Base-by-base conservation (phyloP, 2,888 invertebrate genomes). In the Tetheella fluctuosa region DNA sequence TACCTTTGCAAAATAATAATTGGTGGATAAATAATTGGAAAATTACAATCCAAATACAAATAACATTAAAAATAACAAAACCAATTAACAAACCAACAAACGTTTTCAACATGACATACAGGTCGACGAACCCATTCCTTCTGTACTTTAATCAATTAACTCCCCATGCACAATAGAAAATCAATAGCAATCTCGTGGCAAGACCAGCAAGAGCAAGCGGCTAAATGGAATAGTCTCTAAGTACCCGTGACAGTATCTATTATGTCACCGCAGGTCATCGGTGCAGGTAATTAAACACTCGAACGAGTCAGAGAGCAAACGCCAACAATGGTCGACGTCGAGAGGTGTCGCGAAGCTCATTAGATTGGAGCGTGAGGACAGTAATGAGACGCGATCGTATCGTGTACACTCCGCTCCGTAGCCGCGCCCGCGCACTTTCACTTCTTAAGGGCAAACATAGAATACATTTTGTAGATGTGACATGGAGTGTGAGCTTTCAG, bases 371-470 rank as follows among this genome's bases (percentile, higher is more conserved):
- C 84, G 86, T 84, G 88, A 82, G 82, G 80, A 72, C 80, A 76
- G 82, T 89, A 90, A 90, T 88, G 89, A 90, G 89, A 64, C 76
- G 74, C 74, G 89, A 89, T 90, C 77, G 66, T 86, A 90, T 90
- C 90, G 71, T 67, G 63, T 61, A 62, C 60, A 65, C 60, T 34
- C 55, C 34, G 48, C 48, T 48, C 69, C 68, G 68, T 64, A 64
- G 69, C 70, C 73, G 68, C 64, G 64, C 74, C 67, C 67, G 68
- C 74, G 69, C 84, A 89, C 90, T 90, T 91, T 90, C 90, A 89
- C 90, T 89, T 80, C 75, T 73, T 79, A 79, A 85, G 85, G 83
- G 84, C 81, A 79, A 61, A 64, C 74, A 67, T 68, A 73, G 76
- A 80, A 69, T 70, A 67, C 58, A 56, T 59, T 58, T 53, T 57